A percentile compares a stretch with the other conserved stretches of the same genome.
Evolutionary conservation across 2,797 vertebrate genomes (phyloP).

Genomic region (Crocodylus rhombifer): DNA sequence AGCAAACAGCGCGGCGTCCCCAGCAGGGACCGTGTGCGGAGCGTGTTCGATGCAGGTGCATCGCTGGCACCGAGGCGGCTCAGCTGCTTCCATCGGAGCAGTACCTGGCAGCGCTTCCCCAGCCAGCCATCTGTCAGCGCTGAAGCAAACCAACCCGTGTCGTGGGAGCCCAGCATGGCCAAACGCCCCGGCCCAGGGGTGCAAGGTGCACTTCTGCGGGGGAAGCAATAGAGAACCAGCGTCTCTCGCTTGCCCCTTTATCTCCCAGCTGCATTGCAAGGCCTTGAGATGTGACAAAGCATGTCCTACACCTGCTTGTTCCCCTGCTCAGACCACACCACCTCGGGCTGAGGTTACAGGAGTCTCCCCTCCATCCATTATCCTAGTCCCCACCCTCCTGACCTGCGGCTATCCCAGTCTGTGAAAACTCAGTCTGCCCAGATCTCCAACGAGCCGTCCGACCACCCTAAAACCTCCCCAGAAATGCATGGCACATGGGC

Average conservation of each 20-base stretch:
- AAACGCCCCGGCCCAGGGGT: neutral
- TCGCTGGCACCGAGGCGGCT: neutral
- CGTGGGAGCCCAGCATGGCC: neutral
- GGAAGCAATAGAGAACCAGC: neutral
- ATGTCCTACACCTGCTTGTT: neutral
- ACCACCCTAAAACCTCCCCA: neutral
- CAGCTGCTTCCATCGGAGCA: neutral
- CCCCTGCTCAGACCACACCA: neutral
- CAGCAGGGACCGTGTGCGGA: neutral
- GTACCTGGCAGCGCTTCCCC: neutral
- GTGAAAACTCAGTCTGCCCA: neutral
- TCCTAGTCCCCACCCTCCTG: neutral
- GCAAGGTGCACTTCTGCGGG: neutral
- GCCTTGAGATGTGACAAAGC: neutral
- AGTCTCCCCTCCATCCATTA: neutral
- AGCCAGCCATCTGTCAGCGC: neutral
- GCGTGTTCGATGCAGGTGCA: neutral
- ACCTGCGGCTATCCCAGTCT: neutral
- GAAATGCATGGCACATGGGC: neutral
- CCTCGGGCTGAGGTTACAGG: neutral
- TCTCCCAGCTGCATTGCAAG: neutral
- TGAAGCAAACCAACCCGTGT: neutral
- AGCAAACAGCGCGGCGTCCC: neutral
- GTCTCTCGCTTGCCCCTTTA: neutral
- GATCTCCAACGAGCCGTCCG: neutral